Conservation (phyloP, 2,888 invertebrate genomes). For the Parnassius orleans region DNA sequence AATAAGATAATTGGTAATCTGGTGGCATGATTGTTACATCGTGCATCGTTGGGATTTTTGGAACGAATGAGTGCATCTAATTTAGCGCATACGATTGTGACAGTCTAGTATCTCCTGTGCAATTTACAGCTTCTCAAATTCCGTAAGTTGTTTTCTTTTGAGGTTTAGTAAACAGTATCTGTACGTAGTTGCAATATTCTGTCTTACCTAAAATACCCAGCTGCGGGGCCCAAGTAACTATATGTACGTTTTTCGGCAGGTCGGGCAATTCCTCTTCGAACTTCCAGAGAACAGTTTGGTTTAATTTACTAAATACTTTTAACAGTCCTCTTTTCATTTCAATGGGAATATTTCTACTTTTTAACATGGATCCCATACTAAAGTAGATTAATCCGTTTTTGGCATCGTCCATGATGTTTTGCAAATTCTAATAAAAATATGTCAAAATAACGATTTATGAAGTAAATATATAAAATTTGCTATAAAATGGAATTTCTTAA, state of each 20-base stretch:
- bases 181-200: background rate
- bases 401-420: constrained; percentile 55
- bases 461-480: no score
- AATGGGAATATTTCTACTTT: constrained; percentile 53
- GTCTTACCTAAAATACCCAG: constrained; percentile 49
- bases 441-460: no score
- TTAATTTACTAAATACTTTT: constrained; percentile 58
- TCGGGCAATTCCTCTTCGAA: constrained; percentile 45
- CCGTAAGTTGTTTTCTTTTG: no score
- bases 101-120: no score
- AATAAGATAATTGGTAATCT: no score
- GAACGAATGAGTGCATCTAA: no score
- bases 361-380: constrained; percentile 70
- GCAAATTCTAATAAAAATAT: constrained; percentile 6
- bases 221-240: constrained; percentile 55
- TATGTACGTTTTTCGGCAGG: constrained; percentile 47
- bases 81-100: no score
- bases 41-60: no score
- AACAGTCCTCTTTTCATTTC: constrained; percentile 50
- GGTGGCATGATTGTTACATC: no score
- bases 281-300: constrained; percentile 70
- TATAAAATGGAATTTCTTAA: no score
- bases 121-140: no score
- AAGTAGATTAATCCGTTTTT: constrained; percentile 72
- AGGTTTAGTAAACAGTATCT: no score